Evolutionary conservation across 2,888 invertebrate species (phyloP), one percentile per base, ranked within the genome.

Genomic region (Stenurella melanura): DNA sequence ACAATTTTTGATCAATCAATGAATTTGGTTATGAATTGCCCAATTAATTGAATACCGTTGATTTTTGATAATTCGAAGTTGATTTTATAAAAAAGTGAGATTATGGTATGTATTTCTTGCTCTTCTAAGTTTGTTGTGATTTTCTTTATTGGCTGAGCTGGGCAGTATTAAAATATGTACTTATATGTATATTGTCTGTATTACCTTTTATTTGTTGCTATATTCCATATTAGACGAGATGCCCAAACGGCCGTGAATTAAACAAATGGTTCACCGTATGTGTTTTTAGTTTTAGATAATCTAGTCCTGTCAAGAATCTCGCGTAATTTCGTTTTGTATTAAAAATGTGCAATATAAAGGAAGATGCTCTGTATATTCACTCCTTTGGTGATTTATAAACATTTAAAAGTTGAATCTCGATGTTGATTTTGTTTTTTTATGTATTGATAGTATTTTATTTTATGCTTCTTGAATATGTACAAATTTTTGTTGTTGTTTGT

Each of bases 291-390:
- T 38, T 17, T 70, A 58, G 69, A 38, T 58, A 11, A 19, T 70
- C 70, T 70, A 70, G 70, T 70, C 64, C 58, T 18, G 18, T 34
- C 60, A 21, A 58, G 70, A 70, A 70, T 70, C 60, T 69, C 69
- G n/a, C 18, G 38, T 17, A 42, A 64, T 42, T 64, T 64, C 21
- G 60, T 60, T n/a, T 60, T 38, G 61, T 63, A 63, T 69, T 54
- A 30, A 58, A 38, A 18, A 61, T 61, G 57, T 70, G 58, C 70
- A 60, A 50, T 50, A 57, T 17, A 9, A 19, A 21, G 6, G 5
- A 26, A 26, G 6, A 12, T 10, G 50, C 70, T 70, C 70, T 70
- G 70, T 70, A 60, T 70, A 70, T 42, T 70, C 70, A 70, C 70
- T 70, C 70, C 6, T 30, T 34, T n/a, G 9, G 34, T 61, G 10